Percentiles rank a stretch among this genome's conserved stretches.
Evolutionary conservation across 2,113 vertebrate genomes (phyloP).

Genomic region (Synodontis membranacea): DNA sequence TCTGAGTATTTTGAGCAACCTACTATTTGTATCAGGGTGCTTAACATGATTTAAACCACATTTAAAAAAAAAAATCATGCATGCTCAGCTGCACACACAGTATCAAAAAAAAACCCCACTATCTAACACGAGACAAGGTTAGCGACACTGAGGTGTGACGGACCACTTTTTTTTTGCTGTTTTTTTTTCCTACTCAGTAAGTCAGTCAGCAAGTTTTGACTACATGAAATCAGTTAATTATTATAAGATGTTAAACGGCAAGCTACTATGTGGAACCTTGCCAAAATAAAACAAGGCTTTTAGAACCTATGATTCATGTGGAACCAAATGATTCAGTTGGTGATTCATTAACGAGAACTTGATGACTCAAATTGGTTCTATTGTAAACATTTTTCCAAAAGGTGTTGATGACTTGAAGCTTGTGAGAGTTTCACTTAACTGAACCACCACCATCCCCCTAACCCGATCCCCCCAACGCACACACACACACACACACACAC

Average conservation of each 20-base stretch:
- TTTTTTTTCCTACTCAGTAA: neutral
- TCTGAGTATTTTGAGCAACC: neutral
- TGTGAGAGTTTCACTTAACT: neutral
- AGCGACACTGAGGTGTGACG: neutral
- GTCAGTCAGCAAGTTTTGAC: neutral
- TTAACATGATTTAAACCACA: neutral
- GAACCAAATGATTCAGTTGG: neutral
- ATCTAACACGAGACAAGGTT: neutral
- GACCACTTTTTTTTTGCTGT: neutral
- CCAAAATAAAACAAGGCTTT: neutral
- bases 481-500: neutral
- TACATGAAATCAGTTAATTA: neutral
- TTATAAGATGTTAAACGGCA: neutral
- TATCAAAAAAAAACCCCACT: too few relatives aligned
- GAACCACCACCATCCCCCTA: too few relatives aligned
- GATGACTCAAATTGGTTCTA: neutral
- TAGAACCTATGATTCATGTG: neutral
- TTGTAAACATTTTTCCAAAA: neutral
- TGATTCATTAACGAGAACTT: conserved; percentile 17
- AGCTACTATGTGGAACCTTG: neutral
- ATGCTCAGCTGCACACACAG: conserved; percentile 8
- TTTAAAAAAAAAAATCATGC: neutral
- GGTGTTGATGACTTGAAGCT: neutral
- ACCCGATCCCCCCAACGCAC: neutral
- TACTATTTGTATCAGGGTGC: neutral